phyloP scores from a whole-genome alignment of 2,888 invertebrate species.

The Frankliniella intonsa region DNA sequence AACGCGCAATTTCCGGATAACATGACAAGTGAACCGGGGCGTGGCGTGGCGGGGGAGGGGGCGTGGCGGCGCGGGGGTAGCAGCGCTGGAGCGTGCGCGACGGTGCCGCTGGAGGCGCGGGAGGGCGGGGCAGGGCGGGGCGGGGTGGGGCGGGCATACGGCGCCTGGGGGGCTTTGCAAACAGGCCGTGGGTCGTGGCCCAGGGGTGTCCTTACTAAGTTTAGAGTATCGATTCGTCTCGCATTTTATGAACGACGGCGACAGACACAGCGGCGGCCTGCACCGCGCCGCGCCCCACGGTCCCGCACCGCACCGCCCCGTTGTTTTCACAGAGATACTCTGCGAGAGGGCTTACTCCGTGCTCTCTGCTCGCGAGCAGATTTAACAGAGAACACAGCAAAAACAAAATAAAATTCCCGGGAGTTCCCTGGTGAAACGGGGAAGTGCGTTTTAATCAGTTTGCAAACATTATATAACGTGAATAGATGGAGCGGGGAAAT shows the following conservation, averaged over 20 bases:
- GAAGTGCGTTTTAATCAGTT: no score
- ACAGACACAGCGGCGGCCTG: background rate
- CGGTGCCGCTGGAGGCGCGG: background rate
- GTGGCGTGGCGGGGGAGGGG: background rate
- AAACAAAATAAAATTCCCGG: no score
- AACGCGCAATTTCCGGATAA: constrained; percentile 13
- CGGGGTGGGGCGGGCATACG: no score
- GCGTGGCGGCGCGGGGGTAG: background rate
- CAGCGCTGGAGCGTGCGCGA: background rate
- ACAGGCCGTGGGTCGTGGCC: background rate
- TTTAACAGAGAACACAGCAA: no score
- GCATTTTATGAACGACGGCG: background rate
- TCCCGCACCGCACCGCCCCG: no score
- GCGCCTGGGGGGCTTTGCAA: background rate
- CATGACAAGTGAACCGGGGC: background rate
- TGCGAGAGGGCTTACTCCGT: no score
- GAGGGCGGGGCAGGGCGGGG: background rate
- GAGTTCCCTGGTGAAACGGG: no score
- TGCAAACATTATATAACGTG: no score
- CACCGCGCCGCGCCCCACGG: no score
- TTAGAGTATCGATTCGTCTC: background rate
- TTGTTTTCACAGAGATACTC: no score
- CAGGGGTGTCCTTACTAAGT: background rate
- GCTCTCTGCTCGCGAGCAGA: no score
- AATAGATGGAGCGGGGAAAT: no score